Conservation (phyloP, 1,140 invertebrate species). For the Drosophila sechellia region DNA sequence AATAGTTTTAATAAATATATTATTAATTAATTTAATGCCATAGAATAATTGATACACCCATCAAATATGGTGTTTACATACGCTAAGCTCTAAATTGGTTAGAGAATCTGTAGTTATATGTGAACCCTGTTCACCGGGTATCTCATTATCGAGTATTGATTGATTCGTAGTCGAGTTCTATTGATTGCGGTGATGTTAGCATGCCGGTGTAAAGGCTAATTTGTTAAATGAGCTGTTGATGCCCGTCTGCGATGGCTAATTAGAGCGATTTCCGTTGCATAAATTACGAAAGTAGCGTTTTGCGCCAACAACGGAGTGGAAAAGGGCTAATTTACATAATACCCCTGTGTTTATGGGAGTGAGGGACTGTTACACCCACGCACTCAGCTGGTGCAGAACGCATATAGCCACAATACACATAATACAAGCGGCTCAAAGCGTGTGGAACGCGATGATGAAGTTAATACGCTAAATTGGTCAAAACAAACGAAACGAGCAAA, state of each 20-base stretch:
- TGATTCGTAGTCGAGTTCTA: constrained; percentile 4
- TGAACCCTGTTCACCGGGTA: constrained; percentile 11
- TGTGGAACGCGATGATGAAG: constrained; percentile 64
- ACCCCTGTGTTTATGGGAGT: constrained; percentile 5
- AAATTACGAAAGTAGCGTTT: constrained; percentile 56
- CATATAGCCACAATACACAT: constrained; percentile 11
- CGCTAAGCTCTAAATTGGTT: no score
- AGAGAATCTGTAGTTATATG: no score
- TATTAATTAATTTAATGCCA: no score
- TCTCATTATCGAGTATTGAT: constrained; percentile 2
- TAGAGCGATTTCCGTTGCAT: constrained; percentile 67
- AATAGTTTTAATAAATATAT: no score
- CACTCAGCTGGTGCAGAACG: constrained; percentile 37
- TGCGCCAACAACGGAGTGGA: background rate
- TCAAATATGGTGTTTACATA: no score
- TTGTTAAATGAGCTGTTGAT: constrained; percentile 75
- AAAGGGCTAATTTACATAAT: constrained; percentile 44
- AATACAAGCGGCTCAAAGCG: constrained; percentile 40
- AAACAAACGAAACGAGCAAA: constrained; percentile 63
- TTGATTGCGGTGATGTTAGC: constrained; percentile 32
- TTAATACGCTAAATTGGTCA: constrained; percentile 78
- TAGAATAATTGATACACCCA: no score
- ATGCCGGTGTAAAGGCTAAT: constrained; percentile 58
- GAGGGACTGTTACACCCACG: constrained; percentile 37
- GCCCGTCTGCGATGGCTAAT: constrained; percentile 60